phyloP scores from a whole-genome alignment of 2,888 invertebrate species.

The Nomada ferruginata region DNA sequence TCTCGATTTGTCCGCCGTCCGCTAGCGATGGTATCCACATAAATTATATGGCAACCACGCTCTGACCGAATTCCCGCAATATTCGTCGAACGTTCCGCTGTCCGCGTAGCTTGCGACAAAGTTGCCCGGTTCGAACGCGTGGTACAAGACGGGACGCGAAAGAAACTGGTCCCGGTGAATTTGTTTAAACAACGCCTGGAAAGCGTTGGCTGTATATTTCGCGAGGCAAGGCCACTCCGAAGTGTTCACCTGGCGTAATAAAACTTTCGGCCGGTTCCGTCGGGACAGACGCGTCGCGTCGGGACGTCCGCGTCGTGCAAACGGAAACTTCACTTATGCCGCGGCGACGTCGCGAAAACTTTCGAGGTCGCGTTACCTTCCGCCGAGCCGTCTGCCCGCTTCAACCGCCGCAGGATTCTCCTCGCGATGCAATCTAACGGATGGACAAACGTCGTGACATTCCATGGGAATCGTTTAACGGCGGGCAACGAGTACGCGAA shows the following conservation, averaged over 20 bases:
- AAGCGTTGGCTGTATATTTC: background rate
- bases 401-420: background rate
- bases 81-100: background rate
- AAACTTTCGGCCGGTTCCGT: slow-evolving; percentile 40
- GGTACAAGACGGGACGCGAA: background rate
- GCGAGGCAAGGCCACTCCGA: background rate
- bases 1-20: too few species aligned
- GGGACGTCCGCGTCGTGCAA: slow-evolving; percentile 4
- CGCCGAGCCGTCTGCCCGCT: background rate
- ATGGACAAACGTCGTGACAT: slow-evolving; percentile 36
- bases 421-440: slow-evolving; percentile 35
- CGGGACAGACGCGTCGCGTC: background rate
- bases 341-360: slow-evolving; percentile 39
- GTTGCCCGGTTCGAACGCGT: background rate
- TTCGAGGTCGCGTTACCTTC: slow-evolving; percentile 32
- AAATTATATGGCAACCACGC: too few species aligned
- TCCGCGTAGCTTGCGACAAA: background rate
- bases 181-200: slow-evolving; percentile 34
- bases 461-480: slow-evolving; percentile 27
- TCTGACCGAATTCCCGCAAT: background rate
- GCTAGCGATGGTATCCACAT: too few species aligned
- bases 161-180: slow-evolving; percentile 28
- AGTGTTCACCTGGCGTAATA: slow-evolving; percentile 33
- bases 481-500: background rate
- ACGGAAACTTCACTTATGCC: slow-evolving; percentile 39